These are phyloP conservation scores for Falco biarmicus DNA, from an alignment of 2,797 vertebrate species.

Conservation along the genomic window DNA sequence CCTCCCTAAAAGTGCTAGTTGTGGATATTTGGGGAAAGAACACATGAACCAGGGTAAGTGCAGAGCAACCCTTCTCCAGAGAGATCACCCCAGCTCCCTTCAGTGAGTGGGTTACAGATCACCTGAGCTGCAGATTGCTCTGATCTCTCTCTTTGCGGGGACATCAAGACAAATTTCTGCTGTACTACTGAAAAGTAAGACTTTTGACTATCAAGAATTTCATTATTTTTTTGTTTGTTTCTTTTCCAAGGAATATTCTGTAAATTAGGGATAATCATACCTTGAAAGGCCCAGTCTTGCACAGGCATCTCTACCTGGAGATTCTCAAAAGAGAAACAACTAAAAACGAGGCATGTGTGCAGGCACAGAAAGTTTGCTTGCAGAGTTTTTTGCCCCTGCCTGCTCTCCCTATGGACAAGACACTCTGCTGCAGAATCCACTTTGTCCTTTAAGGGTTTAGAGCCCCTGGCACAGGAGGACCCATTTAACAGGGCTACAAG, in stretches of 20 bases:
- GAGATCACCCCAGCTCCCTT: background rate
- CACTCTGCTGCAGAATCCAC: background rate
- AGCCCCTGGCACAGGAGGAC: background rate
- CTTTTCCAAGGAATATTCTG: background rate
- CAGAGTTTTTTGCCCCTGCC: background rate
- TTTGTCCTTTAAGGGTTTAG: background rate
- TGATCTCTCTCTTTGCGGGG: background rate
- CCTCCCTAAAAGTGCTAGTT: rapidly evolving
- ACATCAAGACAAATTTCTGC: background rate
- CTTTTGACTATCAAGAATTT: background rate
- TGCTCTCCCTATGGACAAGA: rapidly evolving
- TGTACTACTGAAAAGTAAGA: background rate
- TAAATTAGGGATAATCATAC: background rate
- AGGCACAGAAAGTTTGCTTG: background rate
- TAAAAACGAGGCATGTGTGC: rapidly evolving
- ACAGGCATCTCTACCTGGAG: background rate
- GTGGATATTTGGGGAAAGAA: background rate
- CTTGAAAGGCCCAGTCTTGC: background rate
- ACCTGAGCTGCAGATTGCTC: rapidly evolving
- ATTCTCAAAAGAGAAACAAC: background rate
- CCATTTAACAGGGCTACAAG: background rate
- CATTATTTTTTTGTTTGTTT: background rate
- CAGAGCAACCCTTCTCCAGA: background rate
- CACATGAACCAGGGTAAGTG: rapidly evolving
- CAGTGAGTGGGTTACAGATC: background rate